These are phyloP conservation scores for Drepana arcuata DNA, from an alignment of 1,140 invertebrate genomes.

Conservation along the genomic window DNA sequence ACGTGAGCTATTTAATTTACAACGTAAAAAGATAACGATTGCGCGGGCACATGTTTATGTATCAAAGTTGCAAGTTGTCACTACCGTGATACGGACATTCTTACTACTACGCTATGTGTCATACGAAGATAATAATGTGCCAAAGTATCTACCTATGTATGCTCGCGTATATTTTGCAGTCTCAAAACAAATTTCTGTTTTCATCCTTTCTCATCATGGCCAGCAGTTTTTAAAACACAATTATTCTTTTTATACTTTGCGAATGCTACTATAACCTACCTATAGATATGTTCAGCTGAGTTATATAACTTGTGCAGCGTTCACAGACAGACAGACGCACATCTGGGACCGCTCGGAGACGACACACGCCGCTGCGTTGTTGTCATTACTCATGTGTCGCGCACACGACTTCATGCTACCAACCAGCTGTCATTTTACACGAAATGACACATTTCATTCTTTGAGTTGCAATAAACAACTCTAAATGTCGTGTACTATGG, in stretches of 20 bases:
- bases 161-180: too few species aligned
- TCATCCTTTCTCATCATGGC: background rate
- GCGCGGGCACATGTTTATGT: background rate
- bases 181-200: too few species aligned
- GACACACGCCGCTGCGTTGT: conserved; percentile 54
- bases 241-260: conserved; percentile 1
- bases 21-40: background rate
- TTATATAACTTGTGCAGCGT: conserved; percentile 54
- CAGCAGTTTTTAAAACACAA: background rate
- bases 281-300: conserved; percentile 29
- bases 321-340: conserved; percentile 44
- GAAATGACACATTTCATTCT: conserved; percentile 34
- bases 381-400: conserved; percentile 69
- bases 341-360: conserved; percentile 56
- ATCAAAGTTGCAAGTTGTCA: background rate
- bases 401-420: conserved; percentile 56
- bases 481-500: conserved; percentile 28
- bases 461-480: conserved; percentile 28
- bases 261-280: background rate
- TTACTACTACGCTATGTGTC: too few species aligned
- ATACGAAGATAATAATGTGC: too few species aligned
- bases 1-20: background rate
- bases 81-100: too few species aligned
- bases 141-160: too few species aligned
- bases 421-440: conserved; percentile 27